phyloP scores from a whole-genome alignment of 2,888 invertebrate genomes.

The Carcina quercana region DNA sequence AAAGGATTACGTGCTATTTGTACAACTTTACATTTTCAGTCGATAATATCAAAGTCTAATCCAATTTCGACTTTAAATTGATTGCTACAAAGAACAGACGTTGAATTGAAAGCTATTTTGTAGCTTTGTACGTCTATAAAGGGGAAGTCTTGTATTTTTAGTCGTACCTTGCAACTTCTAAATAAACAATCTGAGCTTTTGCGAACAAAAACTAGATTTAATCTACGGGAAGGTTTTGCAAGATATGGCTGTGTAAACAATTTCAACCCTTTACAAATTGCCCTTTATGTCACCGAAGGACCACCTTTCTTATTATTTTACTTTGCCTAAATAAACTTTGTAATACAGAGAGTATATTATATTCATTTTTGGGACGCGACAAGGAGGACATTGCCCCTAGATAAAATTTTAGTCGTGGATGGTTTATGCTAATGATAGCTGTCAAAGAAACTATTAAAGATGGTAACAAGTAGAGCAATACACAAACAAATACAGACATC shows the following conservation, averaged over 20 bases:
- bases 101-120: slow-evolving; percentile 8
- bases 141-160: slow-evolving; percentile 47
- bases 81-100: slow-evolving; percentile 15
- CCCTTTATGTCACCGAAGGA: slow-evolving; percentile 35
- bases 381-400: no score
- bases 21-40: slow-evolving; percentile 18
- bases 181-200: slow-evolving; percentile 44
- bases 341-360: no score
- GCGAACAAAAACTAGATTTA: slow-evolving; percentile 33
- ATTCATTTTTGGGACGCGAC: no score
- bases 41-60: background rate
- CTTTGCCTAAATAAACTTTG: no score
- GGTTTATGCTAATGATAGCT: no score
- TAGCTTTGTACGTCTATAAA: slow-evolving; percentile 13
- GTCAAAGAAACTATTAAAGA: no score
- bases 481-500: no score
- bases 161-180: slow-evolving; percentile 46
- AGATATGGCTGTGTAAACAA: slow-evolving; percentile 50
- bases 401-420: no score
- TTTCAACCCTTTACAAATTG: slow-evolving; percentile 42
- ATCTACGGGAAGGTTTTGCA: slow-evolving; percentile 45
- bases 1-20: slow-evolving; percentile 52
- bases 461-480: no score
- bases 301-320: no score
- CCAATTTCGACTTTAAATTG: slow-evolving; percentile 26